A percentile compares a stretch with the other conserved stretches of the same genome.
phyloP scores from a whole-genome alignment of 1,140 invertebrate species.

The Drosophila funebris region DNA sequence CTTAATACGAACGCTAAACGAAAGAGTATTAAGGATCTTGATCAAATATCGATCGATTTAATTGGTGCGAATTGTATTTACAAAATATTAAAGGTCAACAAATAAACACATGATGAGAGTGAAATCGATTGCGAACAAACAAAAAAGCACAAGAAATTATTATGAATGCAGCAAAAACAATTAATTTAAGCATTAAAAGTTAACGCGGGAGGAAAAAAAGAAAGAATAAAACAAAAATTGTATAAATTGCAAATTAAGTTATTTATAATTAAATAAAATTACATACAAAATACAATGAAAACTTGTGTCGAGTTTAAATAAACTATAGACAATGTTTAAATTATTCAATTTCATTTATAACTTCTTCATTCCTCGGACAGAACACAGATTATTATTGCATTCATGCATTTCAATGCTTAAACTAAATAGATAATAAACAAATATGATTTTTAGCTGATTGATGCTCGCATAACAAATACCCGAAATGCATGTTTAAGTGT shows the following conservation, averaged over 20 bases:
- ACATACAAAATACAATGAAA: conserved; percentile 67
- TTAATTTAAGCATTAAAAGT: conserved; percentile 62
- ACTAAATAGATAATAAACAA: conserved; percentile 56
- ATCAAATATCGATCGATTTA: conserved; percentile 10
- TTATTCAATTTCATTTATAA: too few relatives aligned
- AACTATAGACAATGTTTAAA: too few relatives aligned
- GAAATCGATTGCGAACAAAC: conserved; percentile 61
- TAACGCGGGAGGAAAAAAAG: conserved; percentile 50
- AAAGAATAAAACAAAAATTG: conserved; percentile 51
- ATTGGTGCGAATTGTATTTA: conserved; percentile 41
- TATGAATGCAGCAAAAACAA: conserved; percentile 47
- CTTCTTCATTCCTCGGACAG: not conserved
- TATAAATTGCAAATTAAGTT: conserved; percentile 80
- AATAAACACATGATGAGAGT: conserved; percentile 19
- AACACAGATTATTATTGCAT: conserved; percentile 40
- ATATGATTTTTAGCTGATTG: conserved; percentile 17
- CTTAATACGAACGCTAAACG: conserved; percentile 16
- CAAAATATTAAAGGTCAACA: conserved; percentile 53
- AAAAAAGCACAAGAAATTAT: conserved; percentile 66
- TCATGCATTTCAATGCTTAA: conserved; percentile 51
- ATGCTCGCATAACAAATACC: conserved; percentile 40
- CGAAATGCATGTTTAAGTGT: conserved; percentile 29
- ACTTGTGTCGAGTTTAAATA: not conserved
- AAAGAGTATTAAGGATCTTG: conserved; percentile 21
- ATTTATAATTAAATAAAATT: conserved; percentile 82